Conservation (phyloP, 2,888 invertebrate genomes). For the Apodemia hepburni region DNA sequence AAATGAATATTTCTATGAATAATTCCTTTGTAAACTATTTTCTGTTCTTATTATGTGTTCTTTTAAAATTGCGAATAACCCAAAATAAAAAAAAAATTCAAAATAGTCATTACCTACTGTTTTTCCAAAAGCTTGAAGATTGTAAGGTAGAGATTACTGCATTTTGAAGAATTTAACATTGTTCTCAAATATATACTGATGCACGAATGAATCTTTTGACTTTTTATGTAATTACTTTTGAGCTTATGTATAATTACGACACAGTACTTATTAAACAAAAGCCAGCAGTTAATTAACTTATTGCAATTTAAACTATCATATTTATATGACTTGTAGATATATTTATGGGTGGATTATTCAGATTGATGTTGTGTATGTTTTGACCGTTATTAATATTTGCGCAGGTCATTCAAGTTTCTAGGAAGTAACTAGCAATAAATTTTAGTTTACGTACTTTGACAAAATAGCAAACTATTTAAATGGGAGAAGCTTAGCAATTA, state of each 20-base stretch:
- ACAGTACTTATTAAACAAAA: not conserved
- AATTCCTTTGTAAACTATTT: too few species aligned
- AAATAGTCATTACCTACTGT: too few species aligned
- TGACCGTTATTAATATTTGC: slow-evolving; percentile 7
- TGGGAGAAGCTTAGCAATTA: slow-evolving; percentile 31
- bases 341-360: not conserved
- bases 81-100: too few species aligned
- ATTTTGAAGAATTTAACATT: too few species aligned
- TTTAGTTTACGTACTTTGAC: slow-evolving; percentile 15
- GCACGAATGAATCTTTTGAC: too few species aligned
- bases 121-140: too few species aligned
- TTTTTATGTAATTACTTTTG: too few species aligned
- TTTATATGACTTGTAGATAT: not conserved
- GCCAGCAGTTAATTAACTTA: not conserved
- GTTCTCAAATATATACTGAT: too few species aligned
- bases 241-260: not conserved
- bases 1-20: too few species aligned
- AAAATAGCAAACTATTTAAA: slow-evolving; percentile 23
- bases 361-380: not conserved
- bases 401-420: not conserved
- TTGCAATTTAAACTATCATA: not conserved
- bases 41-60: too few species aligned
- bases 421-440: slow-evolving; percentile 6
- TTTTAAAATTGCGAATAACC: too few species aligned
- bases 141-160: too few species aligned